Evolutionary conservation across 2,888 invertebrate species (phyloP), one percentile per base, ranked within the genome.

Genomic region (Parnassius apollo): DNA sequence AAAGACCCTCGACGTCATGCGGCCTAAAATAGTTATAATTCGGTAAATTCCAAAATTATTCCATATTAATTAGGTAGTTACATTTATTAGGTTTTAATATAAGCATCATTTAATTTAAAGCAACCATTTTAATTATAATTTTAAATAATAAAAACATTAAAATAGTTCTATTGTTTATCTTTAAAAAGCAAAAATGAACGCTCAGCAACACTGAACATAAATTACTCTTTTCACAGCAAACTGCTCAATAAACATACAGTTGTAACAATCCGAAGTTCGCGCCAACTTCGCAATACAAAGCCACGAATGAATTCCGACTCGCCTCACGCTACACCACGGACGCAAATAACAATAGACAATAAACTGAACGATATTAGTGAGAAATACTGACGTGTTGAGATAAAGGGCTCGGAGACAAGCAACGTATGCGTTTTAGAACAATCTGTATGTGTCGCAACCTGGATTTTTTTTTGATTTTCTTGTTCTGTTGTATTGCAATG

Each of bases 341-440:
- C 67, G 69, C 68, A 71, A 75, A 71, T 66, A 78, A 81, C 81
- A 82, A 81, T 81, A 78, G 76, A 75, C 75, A 73, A 78, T 80
- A 81, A 81, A 81, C 75, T 75, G 68, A 68, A 72, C 69, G 71
- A 73, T 77, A 80, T 77, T 75, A 71, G 73, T 57, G 51, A 69
- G 72, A 74, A 79, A 76, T 64, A 75, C 71, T 76, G 75, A 79
- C 74, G 73, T 65, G 64, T 60, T 50, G 71, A 71, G 74, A 75
- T 78, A 78, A 77, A 78, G 77, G 68, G 70, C 75, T 74, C 74
- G 64, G 69, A 70, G 75, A 77, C 81, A 77, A 66, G 71, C 72
- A 71, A 72, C 72, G 71, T 75, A 48, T 57, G 22, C 42, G 49
- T 8, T 18, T 50, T 51, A 35, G 46, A 49, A 60, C 42, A 49